phyloP scores from a whole-genome alignment of 64 coral and sea anemone species.

The Stylophora pistillata region DNA sequence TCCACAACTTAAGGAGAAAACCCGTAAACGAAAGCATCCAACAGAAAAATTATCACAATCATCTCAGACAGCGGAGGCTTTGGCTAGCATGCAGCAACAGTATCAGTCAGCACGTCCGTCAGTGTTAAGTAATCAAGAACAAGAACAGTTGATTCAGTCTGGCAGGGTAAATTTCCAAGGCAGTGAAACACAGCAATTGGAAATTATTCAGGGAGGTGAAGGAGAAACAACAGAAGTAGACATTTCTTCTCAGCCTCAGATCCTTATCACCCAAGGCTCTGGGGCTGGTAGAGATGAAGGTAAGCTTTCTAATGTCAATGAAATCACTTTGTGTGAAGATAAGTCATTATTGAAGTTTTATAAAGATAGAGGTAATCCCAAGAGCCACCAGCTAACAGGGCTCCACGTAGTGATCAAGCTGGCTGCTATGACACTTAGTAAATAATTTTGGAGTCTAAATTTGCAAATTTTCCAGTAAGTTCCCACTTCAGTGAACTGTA shows the following conservation, averaged over 20 bases:
- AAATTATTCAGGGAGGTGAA: constrained; percentile 44
- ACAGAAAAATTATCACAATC: constrained; percentile 73
- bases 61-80: constrained; percentile 77
- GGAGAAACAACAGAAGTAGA: constrained; percentile 45
- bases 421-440: no score
- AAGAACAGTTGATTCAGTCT: constrained; percentile 20
- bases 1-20: constrained; percentile 62
- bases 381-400: no score
- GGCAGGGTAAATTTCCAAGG: constrained; percentile 54
- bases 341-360: no score
- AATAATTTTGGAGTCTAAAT: no score
- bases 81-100: constrained; percentile 75
- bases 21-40: constrained; percentile 67
- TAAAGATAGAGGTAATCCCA: no score
- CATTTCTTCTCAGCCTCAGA: constrained; percentile 57
- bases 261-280: constrained; percentile 70
- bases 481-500: no score
- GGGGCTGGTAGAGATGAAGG: constrained; percentile 69
- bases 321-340: no score
- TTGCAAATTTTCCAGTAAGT: no score
- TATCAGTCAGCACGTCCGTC: neutral
- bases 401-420: no score
- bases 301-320: neutral
- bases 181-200: constrained; percentile 54
- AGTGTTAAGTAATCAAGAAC: constrained; percentile 7